Evolutionary conservation across 1,140 invertebrate species (phyloP), one percentile per base, ranked within the genome.

Genomic region (Drosophila setifemur): DNA sequence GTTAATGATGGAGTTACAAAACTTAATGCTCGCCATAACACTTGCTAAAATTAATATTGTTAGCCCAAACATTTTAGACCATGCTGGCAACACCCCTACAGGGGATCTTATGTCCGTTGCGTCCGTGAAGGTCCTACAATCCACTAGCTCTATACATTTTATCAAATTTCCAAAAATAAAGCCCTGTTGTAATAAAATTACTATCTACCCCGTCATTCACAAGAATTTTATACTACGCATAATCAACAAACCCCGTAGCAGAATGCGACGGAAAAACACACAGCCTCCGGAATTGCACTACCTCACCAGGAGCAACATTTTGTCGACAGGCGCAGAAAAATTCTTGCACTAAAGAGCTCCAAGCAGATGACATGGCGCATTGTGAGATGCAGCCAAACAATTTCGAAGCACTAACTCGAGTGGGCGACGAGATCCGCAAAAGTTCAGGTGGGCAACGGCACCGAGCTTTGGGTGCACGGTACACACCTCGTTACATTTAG

Each of bases 11-110:
- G 29, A 31, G 29, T 11, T 67, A 12, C 33, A 57, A 25, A 64
- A 64, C 50, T 50, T 58, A 44, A 58, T 68, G 33, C 18, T 68
- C 12, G 45, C 54, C 2, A 47, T 68, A 29, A 19, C 42, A 7
- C 14, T 53, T 8, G 64, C 33, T 29, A 60, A 53, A 19, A 12
- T 28, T 6, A 47, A 52, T 8, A 58, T 53, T 25, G 53, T 68
- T 14, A 68, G 37, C 37, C 57, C 57, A 19, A 61, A 47, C 23
- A 69, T 69, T 54, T 35, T 69, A 21, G 57, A 61, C 12, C 55
- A 69, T 26, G 12, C 35, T 40, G 49, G 54, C 19, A 7, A 54
- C 7, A 60, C 35, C n/a, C 40, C 44, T 8, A 61, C 61, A 42
- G 29, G 33, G 6, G 28, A 29, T 9, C 6, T 29, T 29, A 8